phyloP scores from a whole-genome alignment of 2,888 invertebrate genomes.

The Oeneis ivallda region DNA sequence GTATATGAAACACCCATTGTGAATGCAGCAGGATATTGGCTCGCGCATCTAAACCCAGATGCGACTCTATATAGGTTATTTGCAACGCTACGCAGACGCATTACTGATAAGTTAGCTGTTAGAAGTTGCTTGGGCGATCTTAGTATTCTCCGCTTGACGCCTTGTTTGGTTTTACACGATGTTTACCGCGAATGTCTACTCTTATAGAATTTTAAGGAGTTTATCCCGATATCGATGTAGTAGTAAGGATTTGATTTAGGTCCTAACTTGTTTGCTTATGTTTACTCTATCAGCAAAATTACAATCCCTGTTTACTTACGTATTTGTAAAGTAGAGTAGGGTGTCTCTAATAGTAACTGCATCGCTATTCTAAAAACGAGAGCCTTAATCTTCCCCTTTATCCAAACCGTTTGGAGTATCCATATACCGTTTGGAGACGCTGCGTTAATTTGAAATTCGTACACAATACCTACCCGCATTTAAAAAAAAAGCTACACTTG shows the following conservation, averaged over 20 bases:
- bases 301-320: too few species aligned
- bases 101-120: constrained; percentile 13
- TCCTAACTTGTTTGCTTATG: too few species aligned
- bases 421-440: too few species aligned
- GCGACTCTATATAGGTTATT: constrained; percentile 21
- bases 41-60: constrained; percentile 19
- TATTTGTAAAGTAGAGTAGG: too few species aligned
- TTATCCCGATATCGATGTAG: not conserved
- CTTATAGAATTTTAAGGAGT: constrained; percentile 17
- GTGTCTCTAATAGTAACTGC: too few species aligned
- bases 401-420: too few species aligned
- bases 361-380: too few species aligned
- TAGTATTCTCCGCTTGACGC: constrained; percentile 8
- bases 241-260: not conserved
- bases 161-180: constrained; percentile 6
- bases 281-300: too few species aligned
- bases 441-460: too few species aligned
- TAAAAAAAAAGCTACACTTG: too few species aligned
- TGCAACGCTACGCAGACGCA: constrained; percentile 18
- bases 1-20: constrained; percentile 14
- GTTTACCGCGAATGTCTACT: constrained; percentile 18
- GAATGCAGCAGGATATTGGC: constrained; percentile 23
- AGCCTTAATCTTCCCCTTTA: too few species aligned
- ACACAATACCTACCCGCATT: too few species aligned
- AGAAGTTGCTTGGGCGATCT: not conserved